Conservation (phyloP, 2,888 invertebrate species). For the Ramazzottius varieornatus region DNA sequence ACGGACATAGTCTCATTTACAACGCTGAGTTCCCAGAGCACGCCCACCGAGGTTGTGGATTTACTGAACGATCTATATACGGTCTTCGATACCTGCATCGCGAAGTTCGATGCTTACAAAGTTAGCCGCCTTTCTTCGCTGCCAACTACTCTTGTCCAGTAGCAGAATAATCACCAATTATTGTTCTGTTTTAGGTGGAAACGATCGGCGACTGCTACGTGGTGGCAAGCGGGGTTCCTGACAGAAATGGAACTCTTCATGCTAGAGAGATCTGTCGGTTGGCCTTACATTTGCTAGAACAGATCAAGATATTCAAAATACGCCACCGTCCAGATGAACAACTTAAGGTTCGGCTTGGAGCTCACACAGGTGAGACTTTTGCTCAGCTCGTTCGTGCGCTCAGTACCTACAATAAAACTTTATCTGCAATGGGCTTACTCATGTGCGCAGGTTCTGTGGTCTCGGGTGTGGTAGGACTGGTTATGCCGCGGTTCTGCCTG, state of each 20-base stretch:
- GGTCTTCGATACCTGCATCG: neutral
- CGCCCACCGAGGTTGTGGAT: conserved; percentile 12
- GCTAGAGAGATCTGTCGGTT: neutral
- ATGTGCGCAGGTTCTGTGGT: neutral
- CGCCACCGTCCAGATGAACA: neutral
- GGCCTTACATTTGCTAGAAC: neutral
- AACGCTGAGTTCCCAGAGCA: conserved; percentile 11
- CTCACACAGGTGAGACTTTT: neutral
- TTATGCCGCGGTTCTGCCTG: neutral
- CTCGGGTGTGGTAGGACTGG: conserved; percentile 1
- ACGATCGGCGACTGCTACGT: neutral
- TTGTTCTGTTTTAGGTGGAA: too few species aligned
- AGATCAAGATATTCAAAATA: neutral
- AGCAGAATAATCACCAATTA: too few species aligned
- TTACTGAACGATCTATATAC: conserved; percentile 8
- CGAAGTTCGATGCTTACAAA: neutral
- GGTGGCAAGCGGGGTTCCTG: neutral
- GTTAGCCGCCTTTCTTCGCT: too few species aligned
- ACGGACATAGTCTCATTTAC: conserved; percentile 13
- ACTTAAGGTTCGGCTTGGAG: neutral
- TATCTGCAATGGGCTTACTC: neutral
- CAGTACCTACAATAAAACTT: too few species aligned
- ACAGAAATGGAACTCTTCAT: neutral
- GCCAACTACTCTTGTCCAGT: too few species aligned
- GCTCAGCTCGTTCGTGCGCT: neutral